Conservation (phyloP, 1,140 invertebrate genomes). For the Drosophila obscura region DNA sequence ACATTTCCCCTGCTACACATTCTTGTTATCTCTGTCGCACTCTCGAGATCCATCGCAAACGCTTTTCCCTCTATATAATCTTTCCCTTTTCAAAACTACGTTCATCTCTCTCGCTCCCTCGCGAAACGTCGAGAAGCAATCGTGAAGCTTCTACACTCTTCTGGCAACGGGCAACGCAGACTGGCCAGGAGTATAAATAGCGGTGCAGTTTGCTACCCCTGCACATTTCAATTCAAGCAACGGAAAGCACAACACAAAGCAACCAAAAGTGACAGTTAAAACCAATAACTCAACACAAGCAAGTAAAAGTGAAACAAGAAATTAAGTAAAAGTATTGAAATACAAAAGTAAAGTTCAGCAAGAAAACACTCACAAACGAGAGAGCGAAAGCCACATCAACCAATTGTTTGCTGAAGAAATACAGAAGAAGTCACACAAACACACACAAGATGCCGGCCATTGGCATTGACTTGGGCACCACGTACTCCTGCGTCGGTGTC, state of each 20-base stretch:
- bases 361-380: background rate
- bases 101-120: background rate
- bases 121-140: background rate
- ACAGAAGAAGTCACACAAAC: slow-evolving; percentile 19
- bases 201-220: slow-evolving; percentile 15
- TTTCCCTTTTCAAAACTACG: slow-evolving; percentile 84
- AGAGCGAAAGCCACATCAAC: background rate
- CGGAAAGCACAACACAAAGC: slow-evolving; percentile 25
- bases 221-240: slow-evolving; percentile 43
- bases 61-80: slow-evolving; percentile 89
- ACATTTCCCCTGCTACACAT: slow-evolving; percentile 5
- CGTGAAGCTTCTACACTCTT: slow-evolving; percentile 29
- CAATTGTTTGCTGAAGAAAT: slow-evolving; percentile 13
- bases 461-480: slow-evolving; percentile 91
- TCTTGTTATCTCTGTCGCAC: slow-evolving; percentile 18
- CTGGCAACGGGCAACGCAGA: slow-evolving; percentile 27
- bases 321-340: background rate
- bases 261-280: background rate
- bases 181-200: slow-evolving; percentile 54
- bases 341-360: background rate
- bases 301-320: background rate
- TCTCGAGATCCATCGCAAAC: slow-evolving; percentile 85
- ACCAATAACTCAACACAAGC: slow-evolving; percentile 4
- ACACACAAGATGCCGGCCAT: slow-evolving; percentile 86
- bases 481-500: slow-evolving; percentile 92